These are phyloP conservation scores for Apistogramma diplotaenia DNA, from an alignment of 2,113 vertebrate species.

Conservation along the genomic window DNA sequence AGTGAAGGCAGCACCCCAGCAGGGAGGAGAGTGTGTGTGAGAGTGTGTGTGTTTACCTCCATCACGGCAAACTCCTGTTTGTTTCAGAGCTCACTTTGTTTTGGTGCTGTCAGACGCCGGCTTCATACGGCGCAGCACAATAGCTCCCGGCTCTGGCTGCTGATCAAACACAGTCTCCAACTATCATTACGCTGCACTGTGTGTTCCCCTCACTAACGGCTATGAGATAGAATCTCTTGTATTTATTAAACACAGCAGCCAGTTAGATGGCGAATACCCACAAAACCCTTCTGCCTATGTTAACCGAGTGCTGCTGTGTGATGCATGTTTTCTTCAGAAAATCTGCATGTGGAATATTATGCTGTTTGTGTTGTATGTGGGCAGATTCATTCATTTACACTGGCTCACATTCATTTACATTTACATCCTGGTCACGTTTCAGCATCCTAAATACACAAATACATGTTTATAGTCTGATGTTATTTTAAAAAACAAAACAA, in stretches of 20 bases:
- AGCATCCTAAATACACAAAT: not conserved
- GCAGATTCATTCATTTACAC: too few species aligned
- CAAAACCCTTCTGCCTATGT: not conserved
- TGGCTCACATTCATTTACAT: too few species aligned
- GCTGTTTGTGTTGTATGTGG: too few species aligned
- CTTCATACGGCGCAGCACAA: slow-evolving; percentile 39
- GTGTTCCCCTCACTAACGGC: slow-evolving; percentile 26
- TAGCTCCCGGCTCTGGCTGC: slow-evolving; percentile 40
- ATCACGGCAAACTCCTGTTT: slow-evolving; percentile 34
- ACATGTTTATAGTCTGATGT: too few species aligned
- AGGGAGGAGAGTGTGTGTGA: too few species aligned
- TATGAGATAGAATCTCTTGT: not conserved
- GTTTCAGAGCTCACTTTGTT: slow-evolving; percentile 40
- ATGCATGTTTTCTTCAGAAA: not conserved
- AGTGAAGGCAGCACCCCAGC: not conserved
- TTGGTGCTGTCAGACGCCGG: slow-evolving; percentile 30
- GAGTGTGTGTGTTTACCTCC: slow-evolving; percentile 32
- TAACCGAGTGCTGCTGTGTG: not conserved
- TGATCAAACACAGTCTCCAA: slow-evolving; percentile 47
- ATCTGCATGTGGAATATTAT: too few species aligned
- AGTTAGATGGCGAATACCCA: not conserved
- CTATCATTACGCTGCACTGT: not conserved
- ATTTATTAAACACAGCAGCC: slow-evolving; percentile 11
- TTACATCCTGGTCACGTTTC: too few species aligned
- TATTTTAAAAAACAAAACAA: too few species aligned